Conservation (phyloP, 2,113 vertebrate species). For the Caracal caracal region DNA sequence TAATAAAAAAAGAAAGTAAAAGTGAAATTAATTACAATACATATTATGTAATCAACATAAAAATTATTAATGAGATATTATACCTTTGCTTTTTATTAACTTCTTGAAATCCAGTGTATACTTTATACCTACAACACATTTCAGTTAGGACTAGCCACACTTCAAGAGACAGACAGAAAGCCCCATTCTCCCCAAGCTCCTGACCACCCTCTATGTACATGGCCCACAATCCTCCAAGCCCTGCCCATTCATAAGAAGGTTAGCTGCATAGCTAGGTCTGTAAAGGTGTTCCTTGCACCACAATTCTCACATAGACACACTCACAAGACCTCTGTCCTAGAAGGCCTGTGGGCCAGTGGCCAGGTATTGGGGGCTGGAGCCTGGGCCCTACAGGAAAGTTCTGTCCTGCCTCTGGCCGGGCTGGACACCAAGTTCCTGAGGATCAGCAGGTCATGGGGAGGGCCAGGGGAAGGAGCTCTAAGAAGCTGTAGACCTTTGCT, state of each 20-base stretch:
- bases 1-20: neutral
- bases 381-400: neutral
- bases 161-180: neutral
- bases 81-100: neutral
- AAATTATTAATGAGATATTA: slow-evolving; percentile 12
- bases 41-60: neutral
- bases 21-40: neutral
- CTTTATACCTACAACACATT: neutral
- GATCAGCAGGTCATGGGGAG: neutral
- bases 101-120: neutral
- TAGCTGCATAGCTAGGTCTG: neutral
- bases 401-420: neutral
- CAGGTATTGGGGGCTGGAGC: neutral
- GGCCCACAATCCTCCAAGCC: neutral
- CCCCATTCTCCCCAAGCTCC: neutral
- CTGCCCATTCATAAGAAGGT: neutral
- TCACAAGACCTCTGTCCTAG: neutral
- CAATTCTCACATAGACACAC: neutral
- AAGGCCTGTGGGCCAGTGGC: neutral
- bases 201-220: no score
- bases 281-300: neutral
- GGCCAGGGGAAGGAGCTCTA: neutral
- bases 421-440: neutral
- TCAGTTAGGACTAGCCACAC: neutral
- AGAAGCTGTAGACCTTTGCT: neutral